These are phyloP conservation scores for Diabrotica undecimpunctata DNA, from an alignment of 1,140 invertebrate species.

Conservation along the genomic window DNA sequence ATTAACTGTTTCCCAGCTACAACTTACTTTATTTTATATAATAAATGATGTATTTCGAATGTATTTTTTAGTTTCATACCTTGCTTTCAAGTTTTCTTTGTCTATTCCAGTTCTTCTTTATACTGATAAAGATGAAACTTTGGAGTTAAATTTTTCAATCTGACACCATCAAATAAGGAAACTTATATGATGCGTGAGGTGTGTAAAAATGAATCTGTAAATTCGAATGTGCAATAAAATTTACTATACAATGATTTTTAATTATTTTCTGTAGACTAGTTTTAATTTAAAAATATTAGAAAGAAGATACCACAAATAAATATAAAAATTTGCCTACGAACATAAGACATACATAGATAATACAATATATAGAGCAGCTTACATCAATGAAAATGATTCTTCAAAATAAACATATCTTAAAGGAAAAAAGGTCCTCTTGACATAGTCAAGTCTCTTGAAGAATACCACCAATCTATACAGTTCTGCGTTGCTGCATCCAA, in stretches of 20 bases:
- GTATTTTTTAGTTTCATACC: conserved; percentile 28
- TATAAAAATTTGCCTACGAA: no score
- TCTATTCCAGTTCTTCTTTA: conserved; percentile 17
- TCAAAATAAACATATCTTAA: no score
- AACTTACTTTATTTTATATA: conserved; percentile 26
- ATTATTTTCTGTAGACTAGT: no score
- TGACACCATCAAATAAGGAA: conserved; percentile 28
- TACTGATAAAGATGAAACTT: conserved; percentile 20
- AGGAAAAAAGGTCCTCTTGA: no score
- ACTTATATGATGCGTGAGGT: conserved; percentile 23
- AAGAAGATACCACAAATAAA: no score
- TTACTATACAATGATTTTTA: not conserved
- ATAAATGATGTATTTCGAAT: conserved; percentile 17
- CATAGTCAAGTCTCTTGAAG: no score
- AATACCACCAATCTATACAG: no score
- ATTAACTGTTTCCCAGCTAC: conserved; percentile 4
- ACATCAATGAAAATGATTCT: no score
- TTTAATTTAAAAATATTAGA: no score
- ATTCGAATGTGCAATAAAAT: not conserved
- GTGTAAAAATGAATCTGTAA: not conserved
- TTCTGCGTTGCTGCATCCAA: no score
- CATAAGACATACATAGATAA: no score
- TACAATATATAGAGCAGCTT: no score
- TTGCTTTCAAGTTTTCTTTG: conserved; percentile 7
- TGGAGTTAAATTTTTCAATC: not conserved